Percentiles rank a stretch among this genome's conserved stretches.
Conservation (phyloP, 2,113 vertebrate species). For the Oxyura jamaicensis region DNA sequence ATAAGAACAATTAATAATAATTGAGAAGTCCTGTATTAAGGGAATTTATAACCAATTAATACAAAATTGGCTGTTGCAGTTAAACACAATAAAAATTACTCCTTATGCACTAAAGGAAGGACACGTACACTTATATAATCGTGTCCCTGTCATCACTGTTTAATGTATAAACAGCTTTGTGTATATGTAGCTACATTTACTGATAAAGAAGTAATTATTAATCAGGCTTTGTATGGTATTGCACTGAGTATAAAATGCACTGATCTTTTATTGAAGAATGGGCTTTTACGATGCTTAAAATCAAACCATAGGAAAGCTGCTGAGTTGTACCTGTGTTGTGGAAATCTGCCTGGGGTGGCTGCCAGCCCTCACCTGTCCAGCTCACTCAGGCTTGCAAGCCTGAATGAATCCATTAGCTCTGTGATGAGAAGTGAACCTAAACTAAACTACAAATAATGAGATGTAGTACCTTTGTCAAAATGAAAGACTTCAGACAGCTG, state of each 20-base stretch:
- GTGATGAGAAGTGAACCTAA: conserved; percentile 39
- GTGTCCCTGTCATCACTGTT: background rate
- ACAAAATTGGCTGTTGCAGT: background rate
- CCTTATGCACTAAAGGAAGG: background rate
- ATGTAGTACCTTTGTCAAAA: conserved; percentile 10
- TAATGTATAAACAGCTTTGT: background rate
- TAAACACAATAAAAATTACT: conserved; percentile 15
- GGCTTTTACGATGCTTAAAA: background rate
- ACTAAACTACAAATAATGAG: conserved; percentile 50
- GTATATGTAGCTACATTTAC: background rate
- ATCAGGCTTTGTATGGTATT: background rate
- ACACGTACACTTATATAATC: background rate
- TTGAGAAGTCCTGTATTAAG: background rate
- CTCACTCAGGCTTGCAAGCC: conserved; percentile 36
- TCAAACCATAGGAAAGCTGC: background rate
- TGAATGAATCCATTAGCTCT: conserved; percentile 42
- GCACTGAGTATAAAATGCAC: background rate
- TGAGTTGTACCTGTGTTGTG: background rate
- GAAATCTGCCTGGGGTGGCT: conserved; percentile 33
- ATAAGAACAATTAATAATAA: conserved; percentile 20
- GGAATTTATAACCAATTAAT: conserved; percentile 20
- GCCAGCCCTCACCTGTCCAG: conserved; percentile 48
- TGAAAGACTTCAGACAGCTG: background rate
- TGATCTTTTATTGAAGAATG: background rate
- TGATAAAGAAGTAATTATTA: background rate